phyloP scores from a whole-genome alignment of 2,113 vertebrate species.

The Oryzias celebensis region DNA sequence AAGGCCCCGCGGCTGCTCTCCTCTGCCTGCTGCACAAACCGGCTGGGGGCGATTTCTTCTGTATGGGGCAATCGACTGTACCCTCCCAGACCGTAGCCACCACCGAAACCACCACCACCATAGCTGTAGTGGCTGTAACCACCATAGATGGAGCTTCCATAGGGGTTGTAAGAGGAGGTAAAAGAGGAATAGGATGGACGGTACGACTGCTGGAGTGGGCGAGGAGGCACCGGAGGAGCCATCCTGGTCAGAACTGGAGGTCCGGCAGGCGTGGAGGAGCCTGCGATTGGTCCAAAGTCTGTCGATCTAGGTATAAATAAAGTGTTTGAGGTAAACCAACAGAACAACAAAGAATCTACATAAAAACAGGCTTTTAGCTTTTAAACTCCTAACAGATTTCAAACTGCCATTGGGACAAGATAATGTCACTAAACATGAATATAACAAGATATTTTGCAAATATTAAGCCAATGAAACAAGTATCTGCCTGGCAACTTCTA shows the following conservation, averaged over 20 bases:
- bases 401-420: not conserved
- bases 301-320: slow-evolving; percentile 76
- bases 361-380: not conserved
- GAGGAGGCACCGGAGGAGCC: slow-evolving; percentile 86
- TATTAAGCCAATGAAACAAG: too few relatives aligned
- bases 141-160: slow-evolving; percentile 66
- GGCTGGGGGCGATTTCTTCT: slow-evolving; percentile 87
- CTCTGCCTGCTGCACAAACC: slow-evolving; percentile 95
- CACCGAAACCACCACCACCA: slow-evolving; percentile 61
- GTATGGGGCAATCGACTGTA: slow-evolving; percentile 82
- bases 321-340: not conserved
- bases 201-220: slow-evolving; percentile 85
- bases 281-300: slow-evolving; percentile 75
- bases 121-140: slow-evolving; percentile 80
- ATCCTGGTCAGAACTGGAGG: slow-evolving; percentile 85
- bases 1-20: slow-evolving; percentile 97
- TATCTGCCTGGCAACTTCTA: too few relatives aligned
- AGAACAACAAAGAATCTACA: not conserved
- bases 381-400: too few relatives aligned
- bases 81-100: slow-evolving; percentile 74
- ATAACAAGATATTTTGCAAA: too few relatives aligned
- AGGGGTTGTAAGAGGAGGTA: slow-evolving; percentile 84
- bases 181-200: slow-evolving; percentile 86
- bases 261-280: slow-evolving; percentile 71
- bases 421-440: not conserved